Base-by-base conservation (phyloP, 2,888 invertebrate genomes). In the Drosophila picticornis region DNA sequence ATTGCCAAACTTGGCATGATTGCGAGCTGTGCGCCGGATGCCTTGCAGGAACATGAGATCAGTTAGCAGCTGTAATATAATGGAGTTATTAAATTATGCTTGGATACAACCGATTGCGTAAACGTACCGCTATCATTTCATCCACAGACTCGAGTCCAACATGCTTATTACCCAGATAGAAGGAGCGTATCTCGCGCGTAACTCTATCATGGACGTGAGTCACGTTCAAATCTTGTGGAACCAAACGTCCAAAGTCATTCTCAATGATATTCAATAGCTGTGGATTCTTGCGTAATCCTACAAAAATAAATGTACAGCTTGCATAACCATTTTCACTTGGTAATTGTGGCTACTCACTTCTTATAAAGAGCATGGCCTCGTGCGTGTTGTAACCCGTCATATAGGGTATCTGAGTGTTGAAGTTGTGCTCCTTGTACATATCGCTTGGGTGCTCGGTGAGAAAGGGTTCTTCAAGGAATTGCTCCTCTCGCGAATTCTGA, bases 371-470 rank as follows among this genome's bases (percentile, higher is more conserved):
- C 88, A 95, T 94, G n/a, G 95, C 95, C 81, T 96, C 96, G 77
- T 95, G 95, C 1, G 95, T 95, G 70, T 95, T 96, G 83, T 95
- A 95, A 0, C 96, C 96, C 0, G 95, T 94, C 75, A 96, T 94
- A 81, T 95, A 94, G 0, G 96, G 96, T 19, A 95, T 94, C 62
- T 94, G 94, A 29, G 94, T 94, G n/a, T 94, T 94, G 25, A 95
- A 95, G 0, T 90, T 90, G 56, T 92, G 91, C 74, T 83, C 77
- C 36, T 94, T 72, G 48, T 95, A 91, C 36, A 94, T 87, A 0
- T 93, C 93, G 19, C 90, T 83, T 0, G 96, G 96, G 11, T 93
- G 88, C 52, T 94, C 93, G 0, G 94, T 94, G 34, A 96, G 93
- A 91, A 96, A 95, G 1, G 93, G 93, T 32, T 91, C 81, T 40